These are phyloP conservation scores for Alaudala cheleensis DNA, from an alignment of 2,113 vertebrate genomes.

Conservation along the genomic window DNA sequence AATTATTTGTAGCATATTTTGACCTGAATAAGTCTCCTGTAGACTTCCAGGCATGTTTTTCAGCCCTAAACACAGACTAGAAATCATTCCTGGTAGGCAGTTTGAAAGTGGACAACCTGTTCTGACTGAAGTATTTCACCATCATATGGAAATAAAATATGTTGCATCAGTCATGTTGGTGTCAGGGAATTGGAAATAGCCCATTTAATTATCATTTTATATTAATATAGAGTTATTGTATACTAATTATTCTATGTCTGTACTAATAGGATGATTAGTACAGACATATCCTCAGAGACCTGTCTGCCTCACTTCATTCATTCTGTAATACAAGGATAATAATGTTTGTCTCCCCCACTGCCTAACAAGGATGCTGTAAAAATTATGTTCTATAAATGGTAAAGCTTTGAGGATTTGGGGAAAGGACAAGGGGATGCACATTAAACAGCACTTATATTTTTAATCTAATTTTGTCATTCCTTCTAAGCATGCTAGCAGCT, in stretches of 20 bases:
- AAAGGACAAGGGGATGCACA: accelerated
- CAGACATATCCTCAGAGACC: background rate
- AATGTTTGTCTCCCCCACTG: background rate
- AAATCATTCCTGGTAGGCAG: background rate
- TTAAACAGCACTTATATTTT: background rate
- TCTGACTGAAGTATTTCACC: background rate
- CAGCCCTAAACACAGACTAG: background rate
- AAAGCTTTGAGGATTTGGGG: background rate
- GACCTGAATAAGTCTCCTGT: background rate
- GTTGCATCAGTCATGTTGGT: background rate
- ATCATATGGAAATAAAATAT: background rate
- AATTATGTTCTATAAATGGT: background rate
- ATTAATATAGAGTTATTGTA: background rate
- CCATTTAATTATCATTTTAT: background rate
- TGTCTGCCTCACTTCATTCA: background rate
- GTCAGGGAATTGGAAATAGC: background rate
- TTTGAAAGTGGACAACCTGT: background rate
- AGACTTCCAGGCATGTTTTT: background rate
- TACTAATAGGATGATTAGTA: background rate
- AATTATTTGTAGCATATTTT: background rate
- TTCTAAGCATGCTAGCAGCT: background rate
- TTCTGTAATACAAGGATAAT: background rate
- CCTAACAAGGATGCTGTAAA: background rate
- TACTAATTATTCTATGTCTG: background rate
- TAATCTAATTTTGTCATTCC: background rate